Percentiles rank a stretch among this genome's conserved stretches.
phyloP scores from a whole-genome alignment of 1,140 invertebrate species.

The Drosophila fuyamai region DNA sequence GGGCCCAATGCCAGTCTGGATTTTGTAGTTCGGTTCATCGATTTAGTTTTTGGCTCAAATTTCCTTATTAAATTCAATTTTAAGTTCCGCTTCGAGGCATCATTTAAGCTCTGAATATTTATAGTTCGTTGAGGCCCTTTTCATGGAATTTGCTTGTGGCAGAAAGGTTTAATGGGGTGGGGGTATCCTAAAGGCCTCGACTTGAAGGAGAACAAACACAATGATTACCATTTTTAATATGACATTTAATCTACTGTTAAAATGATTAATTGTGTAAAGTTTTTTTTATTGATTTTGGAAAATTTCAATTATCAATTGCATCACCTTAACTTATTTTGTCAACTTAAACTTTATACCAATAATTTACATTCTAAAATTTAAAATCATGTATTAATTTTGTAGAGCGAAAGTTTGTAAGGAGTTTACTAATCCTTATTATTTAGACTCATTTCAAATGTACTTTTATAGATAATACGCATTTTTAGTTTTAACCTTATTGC shows the following conservation, averaged over 20 bases:
- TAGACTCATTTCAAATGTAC: too few species aligned
- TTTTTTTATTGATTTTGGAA: too few species aligned
- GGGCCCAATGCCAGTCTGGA: neutral
- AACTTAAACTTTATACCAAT: too few species aligned
- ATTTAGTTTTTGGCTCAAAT: neutral
- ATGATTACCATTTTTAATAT: neutral
- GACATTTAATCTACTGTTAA: too few species aligned
- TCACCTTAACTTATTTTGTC: too few species aligned
- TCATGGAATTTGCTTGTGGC: conserved; percentile 1
- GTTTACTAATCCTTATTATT: too few species aligned
- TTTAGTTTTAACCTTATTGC: too few species aligned
- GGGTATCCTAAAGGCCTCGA: conserved; percentile 2
- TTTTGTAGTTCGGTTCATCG: neutral
- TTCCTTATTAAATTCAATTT: neutral
- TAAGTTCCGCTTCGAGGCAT: neutral
- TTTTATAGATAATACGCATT: too few species aligned
- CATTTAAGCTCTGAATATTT: conserved; percentile 28
- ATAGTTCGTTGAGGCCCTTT: conserved; percentile 15
- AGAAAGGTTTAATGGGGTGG: neutral
- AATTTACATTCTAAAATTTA: too few species aligned
- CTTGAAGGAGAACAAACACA: neutral
- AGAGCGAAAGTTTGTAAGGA: too few species aligned
- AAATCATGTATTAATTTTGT: too few species aligned
- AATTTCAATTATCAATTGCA: too few species aligned
- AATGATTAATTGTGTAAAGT: neutral